Evolutionary conservation across 2,113 vertebrate genomes (phyloP), one percentile per base, ranked within the genome.

Genomic region (Lutjanus erythropterus): DNA sequence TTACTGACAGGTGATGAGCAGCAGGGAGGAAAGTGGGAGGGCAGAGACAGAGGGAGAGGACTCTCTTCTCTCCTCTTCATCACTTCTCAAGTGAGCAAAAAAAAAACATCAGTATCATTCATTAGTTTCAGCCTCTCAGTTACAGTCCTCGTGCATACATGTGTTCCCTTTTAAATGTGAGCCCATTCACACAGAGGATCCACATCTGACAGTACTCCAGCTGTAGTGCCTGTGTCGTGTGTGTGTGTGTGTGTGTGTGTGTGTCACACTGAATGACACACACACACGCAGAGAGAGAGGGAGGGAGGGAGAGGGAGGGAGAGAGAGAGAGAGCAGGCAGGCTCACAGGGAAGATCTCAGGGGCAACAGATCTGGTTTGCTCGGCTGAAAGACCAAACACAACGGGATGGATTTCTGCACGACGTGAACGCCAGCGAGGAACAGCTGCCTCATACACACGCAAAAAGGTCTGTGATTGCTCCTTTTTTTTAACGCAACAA

Each of bases 351-450:
- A 71, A 72, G 70, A 59, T 86, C 81, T 85, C 42, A 6, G 71
- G 86, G 84, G 91, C 68, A 84, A 72, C 77, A 72, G 81, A 83
- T 86, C 80, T 70, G 82, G 81, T 84, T 71, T 77, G 78, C 73
- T 77, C 59, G 21, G 69, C 86, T 89, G 76, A 60, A 70, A 85
- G 77, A 83, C 76, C 72, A 75, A 86, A 85, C 69, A 61, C 58
- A 74, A 68, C 79, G 47, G 83, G 75, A 90, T 92, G 90, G 88
- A 92, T 91, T 88, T 91, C 83, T 87, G 83, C 83, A 67, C 67
- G 23, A 86, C 33, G 49, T 91, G 85, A 89, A 25, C 19, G 16
- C 7, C 14, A 67, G 31, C 53, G 29, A 77, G 65, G 60, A 86
- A 46, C 29, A 60, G 49, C 81, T 29, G 59, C 72, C 44, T 71